phyloP scores from a whole-genome alignment of 2,888 invertebrate genomes.

The Ophraella communa region DNA sequence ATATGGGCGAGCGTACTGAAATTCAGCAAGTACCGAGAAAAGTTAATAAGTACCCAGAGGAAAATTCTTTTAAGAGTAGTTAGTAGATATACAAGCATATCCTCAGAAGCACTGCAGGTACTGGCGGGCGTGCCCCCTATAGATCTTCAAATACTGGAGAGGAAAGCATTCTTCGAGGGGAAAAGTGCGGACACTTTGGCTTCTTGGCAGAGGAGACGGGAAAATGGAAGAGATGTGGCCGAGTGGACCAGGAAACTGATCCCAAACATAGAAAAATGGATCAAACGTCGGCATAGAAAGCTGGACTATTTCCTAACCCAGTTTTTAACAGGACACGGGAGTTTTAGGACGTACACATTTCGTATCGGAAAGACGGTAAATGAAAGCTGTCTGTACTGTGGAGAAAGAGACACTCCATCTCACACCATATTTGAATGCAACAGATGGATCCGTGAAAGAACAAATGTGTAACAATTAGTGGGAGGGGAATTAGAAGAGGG shows the following conservation, averaged over 20 bases:
- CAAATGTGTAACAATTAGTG: not conserved
- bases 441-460: not conserved
- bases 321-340: not conserved
- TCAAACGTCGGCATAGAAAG: too few species aligned
- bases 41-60: too few species aligned
- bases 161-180: conserved; percentile 1
- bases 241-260: conserved; percentile 21
- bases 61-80: conserved; percentile 21
- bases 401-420: not conserved
- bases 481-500: not conserved
- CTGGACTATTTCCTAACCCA: too few species aligned
- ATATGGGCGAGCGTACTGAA: too few species aligned
- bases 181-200: not conserved
- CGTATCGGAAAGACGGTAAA: not conserved
- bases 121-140: conserved; percentile 22
- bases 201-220: conserved; percentile 3
- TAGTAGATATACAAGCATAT: conserved; percentile 26
- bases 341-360: not conserved
- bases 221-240: not conserved
- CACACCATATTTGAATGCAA: not conserved
- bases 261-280: too few species aligned
- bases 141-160: conserved; percentile 22
- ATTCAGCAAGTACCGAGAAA: too few species aligned
- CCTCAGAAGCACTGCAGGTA: conserved; percentile 23
- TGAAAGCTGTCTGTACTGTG: not conserved